Conservation (phyloP, 2,113 vertebrate genomes). For the Burhinus bistriatus region DNA sequence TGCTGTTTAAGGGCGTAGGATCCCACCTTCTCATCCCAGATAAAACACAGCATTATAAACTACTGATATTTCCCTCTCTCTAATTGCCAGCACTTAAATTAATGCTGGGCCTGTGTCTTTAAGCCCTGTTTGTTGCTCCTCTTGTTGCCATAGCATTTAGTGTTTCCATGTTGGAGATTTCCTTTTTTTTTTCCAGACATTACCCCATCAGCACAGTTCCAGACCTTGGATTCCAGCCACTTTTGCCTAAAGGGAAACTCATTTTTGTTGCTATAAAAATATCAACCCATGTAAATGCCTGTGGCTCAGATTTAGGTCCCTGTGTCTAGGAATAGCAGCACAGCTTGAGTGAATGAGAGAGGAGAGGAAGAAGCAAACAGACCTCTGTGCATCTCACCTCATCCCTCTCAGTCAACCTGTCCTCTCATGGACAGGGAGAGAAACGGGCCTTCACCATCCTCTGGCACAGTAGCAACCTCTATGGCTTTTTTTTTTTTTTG, state of each 20-base stretch:
- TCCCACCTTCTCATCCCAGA: neutral
- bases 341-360: neutral
- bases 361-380: neutral
- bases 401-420: neutral
- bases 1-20: neutral
- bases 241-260: slow-evolving; percentile 61
- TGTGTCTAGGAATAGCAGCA: slow-evolving; percentile 9
- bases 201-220: slow-evolving; percentile 69
- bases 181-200: slow-evolving; percentile 64
- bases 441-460: neutral
- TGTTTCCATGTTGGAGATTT: slow-evolving; percentile 67
- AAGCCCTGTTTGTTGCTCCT: slow-evolving; percentile 61
- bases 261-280: slow-evolving; percentile 49
- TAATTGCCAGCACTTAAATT: neutral
- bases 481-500: neutral
- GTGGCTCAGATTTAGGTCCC: neutral
- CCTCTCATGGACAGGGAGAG: neutral
- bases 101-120: slow-evolving; percentile 22
- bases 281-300: neutral
- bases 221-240: slow-evolving; percentile 63
- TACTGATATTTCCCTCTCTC: neutral
- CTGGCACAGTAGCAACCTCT: neutral
- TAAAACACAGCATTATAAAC: neutral
- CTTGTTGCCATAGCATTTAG: slow-evolving; percentile 68
- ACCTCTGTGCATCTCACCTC: neutral